Evolutionary conservation across 2,888 invertebrate species (phyloP).

Genomic region (Onchidella celtica): DNA sequence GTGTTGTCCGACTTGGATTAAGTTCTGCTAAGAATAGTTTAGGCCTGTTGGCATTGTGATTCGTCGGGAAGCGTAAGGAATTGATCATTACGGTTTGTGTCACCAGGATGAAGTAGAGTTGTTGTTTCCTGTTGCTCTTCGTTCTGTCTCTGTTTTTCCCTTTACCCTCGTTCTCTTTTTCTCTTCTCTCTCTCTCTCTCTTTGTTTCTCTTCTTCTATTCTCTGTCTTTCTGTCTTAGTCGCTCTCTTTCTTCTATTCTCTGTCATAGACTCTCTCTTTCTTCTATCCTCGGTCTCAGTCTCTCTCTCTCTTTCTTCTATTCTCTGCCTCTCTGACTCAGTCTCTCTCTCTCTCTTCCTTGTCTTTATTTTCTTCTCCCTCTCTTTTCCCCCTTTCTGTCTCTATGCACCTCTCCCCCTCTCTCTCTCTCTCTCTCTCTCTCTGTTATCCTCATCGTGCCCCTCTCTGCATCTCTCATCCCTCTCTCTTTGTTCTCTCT

Average conservation of each 20-base stretch:
- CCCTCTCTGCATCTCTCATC: not conserved
- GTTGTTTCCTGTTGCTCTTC: too few species aligned
- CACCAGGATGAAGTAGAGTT: too few species aligned
- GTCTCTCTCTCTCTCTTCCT: not conserved
- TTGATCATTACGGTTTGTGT: too few species aligned
- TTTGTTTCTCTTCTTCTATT: not conserved
- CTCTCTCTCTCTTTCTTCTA: not conserved
- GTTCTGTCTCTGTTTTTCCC: not conserved
- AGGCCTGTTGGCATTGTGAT: too few species aligned
- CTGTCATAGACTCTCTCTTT: not conserved
- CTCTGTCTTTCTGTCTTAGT: not conserved
- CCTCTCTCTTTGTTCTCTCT: not conserved
- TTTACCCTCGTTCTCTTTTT: not conserved
- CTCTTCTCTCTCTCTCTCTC: not conserved
- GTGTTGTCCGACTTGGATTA: too few species aligned
- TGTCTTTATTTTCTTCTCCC: not conserved
- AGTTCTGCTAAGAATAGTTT: too few species aligned
- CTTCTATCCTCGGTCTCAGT: not conserved
- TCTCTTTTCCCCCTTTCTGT: conserved; percentile 23
- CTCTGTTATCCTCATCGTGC: not conserved
- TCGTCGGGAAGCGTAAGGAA: too few species aligned
- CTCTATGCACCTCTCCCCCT: too few species aligned
- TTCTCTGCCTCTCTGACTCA: conserved; percentile 7
- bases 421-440: conserved; percentile 5
- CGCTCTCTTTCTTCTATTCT: not conserved